Evolutionary conservation across 2,797 vertebrate species (phyloP).

Genomic region (Falco biarmicus): DNA sequence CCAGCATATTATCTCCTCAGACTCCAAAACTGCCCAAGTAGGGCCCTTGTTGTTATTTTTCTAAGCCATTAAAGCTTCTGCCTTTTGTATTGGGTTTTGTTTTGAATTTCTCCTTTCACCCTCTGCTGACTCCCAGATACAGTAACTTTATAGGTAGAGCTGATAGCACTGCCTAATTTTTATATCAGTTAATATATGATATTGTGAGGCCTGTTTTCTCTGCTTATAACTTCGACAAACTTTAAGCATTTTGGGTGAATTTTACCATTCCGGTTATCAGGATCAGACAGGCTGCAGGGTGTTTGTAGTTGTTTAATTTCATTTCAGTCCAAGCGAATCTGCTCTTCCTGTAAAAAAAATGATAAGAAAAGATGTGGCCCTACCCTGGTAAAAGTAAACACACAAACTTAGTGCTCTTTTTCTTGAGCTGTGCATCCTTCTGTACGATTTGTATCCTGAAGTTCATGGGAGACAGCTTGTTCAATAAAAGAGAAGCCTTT

Average conservation of each 20-base stretch:
- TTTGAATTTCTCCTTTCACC: not conserved
- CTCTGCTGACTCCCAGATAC: rapidly evolving
- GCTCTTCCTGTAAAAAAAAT: not conserved
- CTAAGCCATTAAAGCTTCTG: not conserved
- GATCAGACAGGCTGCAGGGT: not conserved
- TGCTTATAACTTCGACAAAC: not conserved
- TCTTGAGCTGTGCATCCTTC: not conserved
- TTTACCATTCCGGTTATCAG: not conserved
- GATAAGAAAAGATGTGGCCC: not conserved
- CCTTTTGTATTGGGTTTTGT: not conserved
- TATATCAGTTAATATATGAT: not conserved
- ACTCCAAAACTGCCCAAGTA: not conserved
- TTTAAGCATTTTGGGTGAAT: not conserved
- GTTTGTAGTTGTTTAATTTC: not conserved
- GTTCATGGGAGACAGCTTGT: not conserved
- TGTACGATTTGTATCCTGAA: not conserved
- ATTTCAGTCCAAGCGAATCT: not conserved
- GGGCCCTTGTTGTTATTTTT: not conserved
- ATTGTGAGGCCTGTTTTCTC: not conserved
- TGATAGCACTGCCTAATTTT: not conserved
- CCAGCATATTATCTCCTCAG: not conserved
- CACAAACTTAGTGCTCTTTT: not conserved
- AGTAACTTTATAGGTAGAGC: not conserved
- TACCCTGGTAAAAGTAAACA: not conserved
- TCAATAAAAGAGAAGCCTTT: not conserved